Evolutionary conservation across 2,113 vertebrate genomes (phyloP), one percentile per base, ranked within the genome.

Genomic region (Perccottus glenii): DNA sequence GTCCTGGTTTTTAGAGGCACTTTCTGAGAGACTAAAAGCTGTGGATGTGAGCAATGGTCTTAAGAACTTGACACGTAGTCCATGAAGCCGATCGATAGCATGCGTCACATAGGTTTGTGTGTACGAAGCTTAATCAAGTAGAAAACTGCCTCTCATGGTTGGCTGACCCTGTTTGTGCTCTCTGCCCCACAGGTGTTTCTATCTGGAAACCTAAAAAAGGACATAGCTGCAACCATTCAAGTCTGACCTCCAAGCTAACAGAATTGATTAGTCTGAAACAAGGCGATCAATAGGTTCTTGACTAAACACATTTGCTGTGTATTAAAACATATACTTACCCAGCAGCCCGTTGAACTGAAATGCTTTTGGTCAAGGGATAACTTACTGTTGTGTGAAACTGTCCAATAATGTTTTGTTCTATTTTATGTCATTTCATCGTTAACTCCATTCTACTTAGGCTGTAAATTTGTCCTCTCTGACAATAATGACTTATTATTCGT

Each of bases 141-240:
- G 77, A 87, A 85, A 87, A 87, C 57, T 72, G 69, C 63, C 79
- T 79, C 77, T 81, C 70, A 72, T 72, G 80, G 79, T 74, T 70
- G 67, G 64, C 60, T 81, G 79, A 59, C 33, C 11, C 48, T 63
- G 66, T 67, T 45, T 52, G 9, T 86, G 71, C 77, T 86, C 64
- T 69, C 73, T 46, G 44, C 77, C 79, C 77, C 67, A 44, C 42
- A 62, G 61, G 70, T 52, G 53, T 63, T 68, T 79, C 47, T 44
- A 62, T 67, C 61, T 60, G 48, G 66, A 62, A 60, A 50, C 15
- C 53, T 47, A 70, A 64, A 75, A 77, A 70, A 64, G 9, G 47
- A 49, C 65, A 60, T 33, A 35, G 33, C 42, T n/a, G 9, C 66
- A 36, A 48, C 43, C 59, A 33, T 49, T 4, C 9, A 5, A 5